A percentile compares a stretch with the other conserved stretches of the same genome.
phyloP scores from a whole-genome alignment of 2,797 vertebrate genomes.

The Spea hammondii region DNA sequence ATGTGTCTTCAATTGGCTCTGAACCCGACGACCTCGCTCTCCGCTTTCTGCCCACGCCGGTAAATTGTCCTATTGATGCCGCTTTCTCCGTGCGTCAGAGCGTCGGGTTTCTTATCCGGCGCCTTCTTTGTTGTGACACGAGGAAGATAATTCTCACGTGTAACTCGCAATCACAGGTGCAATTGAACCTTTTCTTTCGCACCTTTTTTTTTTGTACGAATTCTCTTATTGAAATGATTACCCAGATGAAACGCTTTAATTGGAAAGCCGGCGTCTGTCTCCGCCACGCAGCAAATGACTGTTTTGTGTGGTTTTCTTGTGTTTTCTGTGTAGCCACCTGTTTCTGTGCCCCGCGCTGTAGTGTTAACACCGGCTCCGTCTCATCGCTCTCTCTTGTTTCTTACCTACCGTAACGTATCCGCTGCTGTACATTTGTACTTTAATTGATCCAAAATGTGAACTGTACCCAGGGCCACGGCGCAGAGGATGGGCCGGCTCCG shows the following conservation, averaged over 20 bases:
- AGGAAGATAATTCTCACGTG: neutral
- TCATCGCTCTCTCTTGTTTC: no score
- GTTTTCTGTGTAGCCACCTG: neutral
- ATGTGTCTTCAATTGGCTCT: neutral
- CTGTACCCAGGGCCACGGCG: no score
- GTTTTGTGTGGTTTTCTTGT: neutral
- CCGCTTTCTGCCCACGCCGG: neutral
- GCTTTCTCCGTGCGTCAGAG: neutral
- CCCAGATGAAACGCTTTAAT: neutral
- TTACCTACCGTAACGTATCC: no score
- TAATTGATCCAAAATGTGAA: no score
- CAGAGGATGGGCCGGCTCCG: no score
- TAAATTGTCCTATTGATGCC: neutral
- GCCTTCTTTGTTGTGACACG: neutral
- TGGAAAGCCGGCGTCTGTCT: neutral
- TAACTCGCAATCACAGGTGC: neutral
- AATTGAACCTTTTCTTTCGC: neutral
- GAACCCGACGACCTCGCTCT: neutral
- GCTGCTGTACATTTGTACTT: no score
- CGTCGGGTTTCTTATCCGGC: neutral
- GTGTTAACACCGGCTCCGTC: no score
- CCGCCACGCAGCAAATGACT: neutral
- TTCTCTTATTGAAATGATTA: neutral
- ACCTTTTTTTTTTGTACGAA: neutral
- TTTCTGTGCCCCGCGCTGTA: no score